Percentiles rank a stretch among this genome's conserved stretches.
These are phyloP conservation scores for Sylvia atricapilla DNA, from an alignment of 2,113 vertebrate genomes.

Conservation along the genomic window DNA sequence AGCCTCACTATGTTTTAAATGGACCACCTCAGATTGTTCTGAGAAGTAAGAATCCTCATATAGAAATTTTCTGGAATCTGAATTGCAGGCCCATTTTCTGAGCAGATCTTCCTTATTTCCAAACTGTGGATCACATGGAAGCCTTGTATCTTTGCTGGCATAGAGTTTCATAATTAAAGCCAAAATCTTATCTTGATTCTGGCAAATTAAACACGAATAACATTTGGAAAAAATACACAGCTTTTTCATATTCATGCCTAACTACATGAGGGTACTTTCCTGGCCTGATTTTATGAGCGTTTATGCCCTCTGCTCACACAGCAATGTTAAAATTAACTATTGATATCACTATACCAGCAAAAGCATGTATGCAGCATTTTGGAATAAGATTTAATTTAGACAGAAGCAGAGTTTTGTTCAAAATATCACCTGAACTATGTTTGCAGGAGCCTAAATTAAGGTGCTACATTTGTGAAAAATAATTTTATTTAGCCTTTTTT, in stretches of 20 bases:
- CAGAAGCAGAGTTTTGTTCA: not conserved
- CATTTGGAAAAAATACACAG: slow-evolving; percentile 58
- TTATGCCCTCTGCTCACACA: slow-evolving; percentile 13
- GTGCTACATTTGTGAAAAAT: not conserved
- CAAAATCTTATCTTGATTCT: slow-evolving; percentile 56
- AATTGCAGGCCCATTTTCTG: not conserved
- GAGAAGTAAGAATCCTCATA: not conserved
- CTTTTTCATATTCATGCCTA: slow-evolving; percentile 52
- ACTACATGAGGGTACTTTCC: not conserved
- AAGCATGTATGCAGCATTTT: not conserved
- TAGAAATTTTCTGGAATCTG: not conserved
- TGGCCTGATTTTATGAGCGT: slow-evolving; percentile 31
- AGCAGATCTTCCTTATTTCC: slow-evolving; percentile 50
- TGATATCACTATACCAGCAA: not conserved
- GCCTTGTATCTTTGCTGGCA: slow-evolving; percentile 46
- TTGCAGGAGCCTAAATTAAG: not conserved
- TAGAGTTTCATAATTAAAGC: slow-evolving; percentile 21
- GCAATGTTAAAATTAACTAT: not conserved
- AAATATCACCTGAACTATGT: not conserved
- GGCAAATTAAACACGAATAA: slow-evolving; percentile 45
- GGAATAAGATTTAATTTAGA: not conserved
- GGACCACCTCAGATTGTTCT: not conserved
- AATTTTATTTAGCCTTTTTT: slow-evolving; percentile 17
- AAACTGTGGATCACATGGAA: slow-evolving; percentile 51
- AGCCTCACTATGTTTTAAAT: not conserved